Evolutionary conservation across 2,888 invertebrate species (phyloP).

Genomic region (Brachypalpus laphriformis): DNA sequence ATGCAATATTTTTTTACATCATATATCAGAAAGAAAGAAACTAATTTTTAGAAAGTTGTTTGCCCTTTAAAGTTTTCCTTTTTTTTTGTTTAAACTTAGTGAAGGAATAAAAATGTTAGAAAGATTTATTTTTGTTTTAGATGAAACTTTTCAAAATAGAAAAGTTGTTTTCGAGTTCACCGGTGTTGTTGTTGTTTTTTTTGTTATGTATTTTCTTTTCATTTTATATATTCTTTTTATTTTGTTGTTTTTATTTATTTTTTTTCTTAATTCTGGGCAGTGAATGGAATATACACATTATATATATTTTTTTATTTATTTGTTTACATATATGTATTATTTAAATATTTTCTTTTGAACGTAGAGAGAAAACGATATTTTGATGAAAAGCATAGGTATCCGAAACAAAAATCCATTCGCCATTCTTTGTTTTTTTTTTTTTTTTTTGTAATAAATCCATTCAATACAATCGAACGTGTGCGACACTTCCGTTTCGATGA

Average conservation of each 20-base stretch:
- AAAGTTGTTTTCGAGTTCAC: slow-evolving; percentile 33
- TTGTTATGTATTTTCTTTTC: slow-evolving; percentile 20
- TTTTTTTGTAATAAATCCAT: slow-evolving; percentile 26
- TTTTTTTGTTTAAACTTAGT: slow-evolving; percentile 29
- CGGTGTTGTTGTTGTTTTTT: slow-evolving; percentile 31
- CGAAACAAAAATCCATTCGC: slow-evolving; percentile 1
- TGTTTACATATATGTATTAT: slow-evolving; percentile 23
- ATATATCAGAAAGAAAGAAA: slow-evolving; percentile 25
- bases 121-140: slow-evolving; percentile 4
- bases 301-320: slow-evolving; percentile 51
- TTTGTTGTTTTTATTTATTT: slow-evolving; percentile 30
- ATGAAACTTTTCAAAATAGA: slow-evolving; percentile 46
- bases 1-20: slow-evolving; percentile 30
- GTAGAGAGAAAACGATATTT: neutral
- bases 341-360: slow-evolving; percentile 13
- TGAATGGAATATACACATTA: slow-evolving; percentile 72
- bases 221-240: slow-evolving; percentile 15
- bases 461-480: slow-evolving; percentile 31
- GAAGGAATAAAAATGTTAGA: slow-evolving; percentile 45
- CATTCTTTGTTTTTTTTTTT: slow-evolving; percentile 3
- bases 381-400: neutral
- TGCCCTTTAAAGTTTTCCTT: slow-evolving; percentile 27
- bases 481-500: slow-evolving; percentile 28
- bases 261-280: slow-evolving; percentile 71
- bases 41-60: slow-evolving; percentile 34